Evolutionary conservation across 2,113 vertebrate species (phyloP), one percentile per base, ranked within the genome.

Genomic region (Papio anubis): DNA sequence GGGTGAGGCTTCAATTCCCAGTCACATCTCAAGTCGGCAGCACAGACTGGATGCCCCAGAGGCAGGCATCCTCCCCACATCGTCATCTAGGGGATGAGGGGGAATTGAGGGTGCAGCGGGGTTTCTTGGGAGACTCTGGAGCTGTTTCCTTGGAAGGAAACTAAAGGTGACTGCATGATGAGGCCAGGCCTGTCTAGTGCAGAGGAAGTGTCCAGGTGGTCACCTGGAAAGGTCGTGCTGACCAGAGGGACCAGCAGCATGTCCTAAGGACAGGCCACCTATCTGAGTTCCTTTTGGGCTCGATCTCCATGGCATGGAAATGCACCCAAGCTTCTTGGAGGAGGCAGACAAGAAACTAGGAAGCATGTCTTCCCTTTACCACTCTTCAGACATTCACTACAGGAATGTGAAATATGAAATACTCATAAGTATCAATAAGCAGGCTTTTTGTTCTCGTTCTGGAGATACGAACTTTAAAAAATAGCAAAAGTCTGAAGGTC

Each of bases 41-140:
- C 2, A n/a, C 6, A 12, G 43, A 59, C 16, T 27, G 4, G 2
- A 16, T 1, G 1, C 48, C 38, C 21, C 27, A n/a, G 8, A 45
- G 64, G 27, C 79, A 25, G 21, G 35, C 1, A 1, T 43, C 13
- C 14, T 45, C n/a, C 59, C 50, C 13, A 40, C n/a, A 12, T 38
- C 30, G 1, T 43, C 27, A 30, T 85, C 55, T 55, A 5, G 12
- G 43, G 18, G 6, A 3, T 45, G 7, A 23, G 16, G 45, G 20
- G 50, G 48, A 10, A 25, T 5, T 25, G 30, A 16, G 32, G 27
- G 25, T 30, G 25, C 11, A 45, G 6, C 18, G 8, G 38, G 11
- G 11, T 3, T 68, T 68, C 48, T 21, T 6, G 8, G 2, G 27
- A 16, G 1, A 9, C 27, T 50, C 32, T 18, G 45, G 8, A 50